phyloP scores from a whole-genome alignment of 2,797 vertebrate species.

The Pseudopleuronectes americanus region DNA sequence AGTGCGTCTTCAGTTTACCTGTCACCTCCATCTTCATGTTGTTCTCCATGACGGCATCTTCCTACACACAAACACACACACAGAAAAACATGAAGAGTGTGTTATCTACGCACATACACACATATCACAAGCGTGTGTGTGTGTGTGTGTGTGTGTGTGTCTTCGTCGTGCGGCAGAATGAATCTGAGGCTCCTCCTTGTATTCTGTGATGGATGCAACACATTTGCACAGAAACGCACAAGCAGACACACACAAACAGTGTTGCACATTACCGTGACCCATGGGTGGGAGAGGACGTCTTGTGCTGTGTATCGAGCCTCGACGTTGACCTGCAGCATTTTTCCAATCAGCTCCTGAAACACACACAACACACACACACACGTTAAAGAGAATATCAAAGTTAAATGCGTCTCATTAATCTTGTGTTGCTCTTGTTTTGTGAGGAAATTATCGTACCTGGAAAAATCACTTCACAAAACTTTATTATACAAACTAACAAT shows the following conservation, averaged over 20 bases:
- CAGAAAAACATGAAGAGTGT: no score
- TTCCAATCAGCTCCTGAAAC: conserved; percentile 92
- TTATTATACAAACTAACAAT: no score
- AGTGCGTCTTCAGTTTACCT: conserved; percentile 98
- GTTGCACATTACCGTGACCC: conserved; percentile 90
- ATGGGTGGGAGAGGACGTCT: conserved; percentile 93
- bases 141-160: no score
- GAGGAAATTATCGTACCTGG: no score
- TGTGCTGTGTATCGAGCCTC: conserved; percentile 92
- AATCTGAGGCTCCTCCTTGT: no score
- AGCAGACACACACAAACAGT: conserved; percentile 22
- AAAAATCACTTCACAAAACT: no score
- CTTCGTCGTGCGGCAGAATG: no score
- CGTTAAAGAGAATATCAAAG: background rate
- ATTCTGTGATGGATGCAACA: background rate
- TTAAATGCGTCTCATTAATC: background rate
- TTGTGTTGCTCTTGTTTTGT: background rate
- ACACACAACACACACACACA: conserved; percentile 11
- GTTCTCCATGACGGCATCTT: conserved; percentile 89
- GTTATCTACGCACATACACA: background rate
- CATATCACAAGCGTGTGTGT: no score
- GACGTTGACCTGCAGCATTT: conserved; percentile 93
- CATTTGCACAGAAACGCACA: background rate
- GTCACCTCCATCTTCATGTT: conserved; percentile 96
- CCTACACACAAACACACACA: conserved; percentile 72